phyloP scores from a whole-genome alignment of 2,113 vertebrate genomes.

The Anser cygnoides region DNA sequence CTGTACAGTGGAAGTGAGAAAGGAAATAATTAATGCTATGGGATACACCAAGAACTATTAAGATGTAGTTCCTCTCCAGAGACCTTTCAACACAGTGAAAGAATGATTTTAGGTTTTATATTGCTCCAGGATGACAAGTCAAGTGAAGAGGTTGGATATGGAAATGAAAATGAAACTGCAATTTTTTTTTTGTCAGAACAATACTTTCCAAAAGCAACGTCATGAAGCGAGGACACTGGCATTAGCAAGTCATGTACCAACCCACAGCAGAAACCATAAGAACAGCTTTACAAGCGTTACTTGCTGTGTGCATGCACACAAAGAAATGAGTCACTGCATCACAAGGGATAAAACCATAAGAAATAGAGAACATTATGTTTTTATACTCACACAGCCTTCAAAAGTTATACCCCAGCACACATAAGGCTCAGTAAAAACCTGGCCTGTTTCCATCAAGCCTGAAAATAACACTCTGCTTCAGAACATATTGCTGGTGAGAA shows the following conservation, averaged over 20 bases:
- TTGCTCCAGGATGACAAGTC: neutral
- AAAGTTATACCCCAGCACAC: neutral
- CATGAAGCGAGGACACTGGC: neutral
- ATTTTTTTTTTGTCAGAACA: neutral
- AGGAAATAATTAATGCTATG: neutral
- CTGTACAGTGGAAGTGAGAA: neutral
- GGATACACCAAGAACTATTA: neutral
- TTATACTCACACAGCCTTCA: neutral
- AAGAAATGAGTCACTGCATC: neutral
- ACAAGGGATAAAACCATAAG: neutral
- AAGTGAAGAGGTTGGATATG: neutral
- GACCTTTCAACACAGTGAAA: neutral
- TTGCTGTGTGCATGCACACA: neutral
- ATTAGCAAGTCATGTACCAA: neutral
- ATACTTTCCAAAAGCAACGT: neutral
- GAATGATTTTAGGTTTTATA: neutral
- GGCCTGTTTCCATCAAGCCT: neutral
- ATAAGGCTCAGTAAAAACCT: neutral
- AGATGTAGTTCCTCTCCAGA: neutral
- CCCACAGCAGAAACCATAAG: neutral
- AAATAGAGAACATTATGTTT: neutral
- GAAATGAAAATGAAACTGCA: neutral
- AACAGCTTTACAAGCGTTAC: neutral
- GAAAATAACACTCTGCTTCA: neutral
- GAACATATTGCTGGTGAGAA: neutral